These are phyloP conservation scores for Hippocampus kuda DNA, from an alignment of 2,797 vertebrate species.

Conservation along the genomic window DNA sequence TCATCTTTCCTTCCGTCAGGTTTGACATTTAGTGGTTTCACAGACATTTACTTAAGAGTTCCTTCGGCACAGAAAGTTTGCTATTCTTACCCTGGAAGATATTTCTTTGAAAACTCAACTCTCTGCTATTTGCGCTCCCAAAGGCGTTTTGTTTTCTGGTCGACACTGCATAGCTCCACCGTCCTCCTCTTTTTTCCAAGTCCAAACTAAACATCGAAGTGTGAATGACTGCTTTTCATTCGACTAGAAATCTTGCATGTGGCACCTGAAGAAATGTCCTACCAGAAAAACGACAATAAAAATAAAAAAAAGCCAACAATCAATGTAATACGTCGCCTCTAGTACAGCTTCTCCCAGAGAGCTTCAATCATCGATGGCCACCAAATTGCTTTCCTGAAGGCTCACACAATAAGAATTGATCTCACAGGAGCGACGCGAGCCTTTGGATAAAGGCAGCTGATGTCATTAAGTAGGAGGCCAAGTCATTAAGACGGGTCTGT, in stretches of 20 bases:
- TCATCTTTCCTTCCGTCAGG: not conserved
- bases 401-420: conserved; percentile 3
- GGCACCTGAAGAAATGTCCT: not conserved
- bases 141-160: not conserved
- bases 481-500: not conserved
- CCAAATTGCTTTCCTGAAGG: not conserved
- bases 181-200: conserved; percentile 1
- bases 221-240: not conserved
- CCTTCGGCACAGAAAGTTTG: not conserved
- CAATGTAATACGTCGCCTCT: too few relatives aligned
- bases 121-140: conserved; percentile 19
- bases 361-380: not conserved
- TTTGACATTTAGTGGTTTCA: not conserved
- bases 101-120: not conserved
- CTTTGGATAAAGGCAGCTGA: not conserved
- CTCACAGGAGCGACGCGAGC: not conserved
- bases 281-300: not conserved
- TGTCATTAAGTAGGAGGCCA: not conserved
- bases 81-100: not conserved
- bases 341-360: not conserved
- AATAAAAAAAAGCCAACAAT: too few relatives aligned
- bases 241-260: not conserved
- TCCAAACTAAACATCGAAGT: conserved; percentile 23
- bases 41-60: not conserved
- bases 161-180: too few relatives aligned